Evolutionary conservation across 2,797 vertebrate genomes (phyloP).

Genomic region (Enteromius unitaeniatus): DNA sequence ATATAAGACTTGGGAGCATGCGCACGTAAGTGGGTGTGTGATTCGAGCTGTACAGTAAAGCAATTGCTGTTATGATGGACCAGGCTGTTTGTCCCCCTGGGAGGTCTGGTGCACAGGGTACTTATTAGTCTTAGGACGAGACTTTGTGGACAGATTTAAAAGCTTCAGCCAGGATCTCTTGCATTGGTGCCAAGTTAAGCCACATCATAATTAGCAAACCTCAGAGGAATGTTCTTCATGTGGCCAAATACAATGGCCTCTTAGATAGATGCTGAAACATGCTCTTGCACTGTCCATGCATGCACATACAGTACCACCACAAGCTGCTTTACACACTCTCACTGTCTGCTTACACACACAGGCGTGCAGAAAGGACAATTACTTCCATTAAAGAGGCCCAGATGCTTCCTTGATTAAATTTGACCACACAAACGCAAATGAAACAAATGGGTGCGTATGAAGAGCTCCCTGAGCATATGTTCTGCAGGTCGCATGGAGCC

Average conservation of each 20-base stretch:
- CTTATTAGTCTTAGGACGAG: slow-evolving; percentile 79
- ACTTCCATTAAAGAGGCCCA: slow-evolving; percentile 83
- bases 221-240: slow-evolving; percentile 83
- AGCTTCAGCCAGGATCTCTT: slow-evolving; percentile 82
- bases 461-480: slow-evolving; percentile 79
- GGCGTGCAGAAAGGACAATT: slow-evolving; percentile 76
- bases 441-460: slow-evolving; percentile 73
- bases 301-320: slow-evolving; percentile 54
- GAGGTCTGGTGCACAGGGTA: slow-evolving; percentile 78
- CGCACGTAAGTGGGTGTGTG: slow-evolving; percentile 24
- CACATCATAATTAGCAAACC: slow-evolving; percentile 83
- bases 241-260: slow-evolving; percentile 78
- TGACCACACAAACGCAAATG: slow-evolving; percentile 83
- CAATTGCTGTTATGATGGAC: slow-evolving; percentile 66
- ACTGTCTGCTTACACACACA: slow-evolving; percentile 51
- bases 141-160: slow-evolving; percentile 82
- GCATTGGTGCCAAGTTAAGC: slow-evolving; percentile 84
- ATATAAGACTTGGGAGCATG: slow-evolving; percentile 55
- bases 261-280: slow-evolving; percentile 77
- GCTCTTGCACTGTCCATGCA: slow-evolving; percentile 66
- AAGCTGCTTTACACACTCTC: slow-evolving; percentile 49
- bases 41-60: slow-evolving; percentile 33
- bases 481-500: slow-evolving; percentile 68
- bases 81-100: slow-evolving; percentile 69
- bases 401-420: slow-evolving; percentile 84